phyloP scores from a whole-genome alignment of 2,888 invertebrate genomes.

The Cenopis cana region DNA sequence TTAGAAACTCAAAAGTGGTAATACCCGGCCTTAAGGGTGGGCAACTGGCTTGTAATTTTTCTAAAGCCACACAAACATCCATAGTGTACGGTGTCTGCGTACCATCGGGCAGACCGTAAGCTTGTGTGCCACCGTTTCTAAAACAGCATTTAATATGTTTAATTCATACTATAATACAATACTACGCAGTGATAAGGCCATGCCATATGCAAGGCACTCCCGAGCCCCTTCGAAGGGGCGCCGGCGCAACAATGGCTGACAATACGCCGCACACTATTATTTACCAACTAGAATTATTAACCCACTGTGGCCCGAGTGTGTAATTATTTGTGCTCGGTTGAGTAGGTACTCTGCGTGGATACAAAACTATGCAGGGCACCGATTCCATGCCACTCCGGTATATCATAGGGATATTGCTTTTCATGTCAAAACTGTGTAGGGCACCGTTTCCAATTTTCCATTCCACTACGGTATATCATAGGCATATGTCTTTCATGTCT shows the following conservation, averaged over 20 bases:
- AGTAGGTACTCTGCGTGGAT: background rate
- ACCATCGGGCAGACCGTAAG: too few relatives aligned
- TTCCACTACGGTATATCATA: too few relatives aligned
- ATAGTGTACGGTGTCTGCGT: too few relatives aligned
- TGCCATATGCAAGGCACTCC: background rate
- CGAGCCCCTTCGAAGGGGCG: background rate
- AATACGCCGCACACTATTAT: background rate
- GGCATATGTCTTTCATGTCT: too few relatives aligned
- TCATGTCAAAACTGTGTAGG: background rate
- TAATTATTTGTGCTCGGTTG: background rate
- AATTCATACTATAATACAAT: background rate
- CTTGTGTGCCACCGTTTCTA: too few relatives aligned
- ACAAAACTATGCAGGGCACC: background rate
- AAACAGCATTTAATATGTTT: background rate
- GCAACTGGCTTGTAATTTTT: too few relatives aligned
- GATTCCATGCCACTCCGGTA: too few relatives aligned
- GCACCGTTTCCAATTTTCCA: too few relatives aligned
- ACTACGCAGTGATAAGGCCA: background rate
- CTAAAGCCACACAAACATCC: too few relatives aligned
- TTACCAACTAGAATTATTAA: constrained; percentile 3
- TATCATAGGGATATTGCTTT: too few relatives aligned
- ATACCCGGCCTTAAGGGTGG: too few relatives aligned
- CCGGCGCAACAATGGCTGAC: background rate
- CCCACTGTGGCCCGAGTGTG: background rate
- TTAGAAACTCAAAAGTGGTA: too few relatives aligned